Percentiles rank a stretch among this genome's conserved stretches.
phyloP scores from a whole-genome alignment of 2,797 vertebrate genomes.

The Kryptopterus vitreolus region DNA sequence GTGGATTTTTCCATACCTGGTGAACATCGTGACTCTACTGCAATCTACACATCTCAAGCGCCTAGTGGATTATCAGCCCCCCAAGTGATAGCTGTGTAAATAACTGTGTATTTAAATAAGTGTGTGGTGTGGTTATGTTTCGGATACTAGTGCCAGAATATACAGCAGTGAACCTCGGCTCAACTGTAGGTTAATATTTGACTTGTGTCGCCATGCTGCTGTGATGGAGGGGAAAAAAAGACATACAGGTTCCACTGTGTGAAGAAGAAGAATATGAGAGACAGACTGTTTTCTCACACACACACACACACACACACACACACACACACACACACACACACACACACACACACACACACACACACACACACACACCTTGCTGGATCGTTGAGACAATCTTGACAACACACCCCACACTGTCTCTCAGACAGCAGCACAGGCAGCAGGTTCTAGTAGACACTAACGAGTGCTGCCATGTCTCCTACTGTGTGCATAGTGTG shows the following conservation, averaged over 20 bases:
- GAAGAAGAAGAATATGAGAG: not conserved
- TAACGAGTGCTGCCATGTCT: constrained; percentile 41
- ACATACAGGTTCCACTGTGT: not conserved
- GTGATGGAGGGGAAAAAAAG: too few species aligned
- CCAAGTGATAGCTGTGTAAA: not conserved
- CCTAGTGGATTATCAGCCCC: not conserved
- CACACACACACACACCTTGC: not conserved
- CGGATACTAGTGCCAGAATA: not conserved
- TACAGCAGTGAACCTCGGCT: not conserved
- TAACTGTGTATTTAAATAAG: not conserved
- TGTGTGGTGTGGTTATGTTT: not conserved
- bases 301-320: too few species aligned
- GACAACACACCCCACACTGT: constrained; percentile 27
- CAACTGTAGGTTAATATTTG: not conserved
- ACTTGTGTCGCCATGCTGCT: not conserved
- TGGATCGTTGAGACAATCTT: constrained; percentile 21
- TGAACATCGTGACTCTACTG: not conserved
- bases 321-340: not conserved
- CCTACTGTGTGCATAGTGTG: constrained; percentile 2
- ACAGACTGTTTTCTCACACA: not conserved
- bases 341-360: not conserved
- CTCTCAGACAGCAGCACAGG: constrained; percentile 12
- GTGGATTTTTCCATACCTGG: not conserved
- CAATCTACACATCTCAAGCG: not conserved
- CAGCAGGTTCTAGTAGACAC: constrained; percentile 27